A percentile compares a stretch with the other conserved stretches of the same genome.
These are phyloP conservation scores for Orientallactaga bullata DNA, from an alignment of 2,113 vertebrate genomes.

Conservation along the genomic window DNA sequence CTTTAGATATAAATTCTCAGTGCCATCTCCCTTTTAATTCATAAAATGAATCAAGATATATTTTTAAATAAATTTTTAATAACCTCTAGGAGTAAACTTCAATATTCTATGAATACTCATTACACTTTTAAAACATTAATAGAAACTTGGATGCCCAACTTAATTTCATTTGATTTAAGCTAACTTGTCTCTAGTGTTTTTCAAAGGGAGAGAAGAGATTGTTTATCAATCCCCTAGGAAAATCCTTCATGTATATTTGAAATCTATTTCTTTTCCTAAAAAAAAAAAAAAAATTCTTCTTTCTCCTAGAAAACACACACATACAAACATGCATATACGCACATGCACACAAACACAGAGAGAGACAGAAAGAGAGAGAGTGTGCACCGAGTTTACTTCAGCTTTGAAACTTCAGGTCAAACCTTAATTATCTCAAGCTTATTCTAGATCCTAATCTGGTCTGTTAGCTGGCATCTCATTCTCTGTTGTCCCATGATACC, in stretches of 20 bases:
- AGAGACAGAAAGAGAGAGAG: neutral
- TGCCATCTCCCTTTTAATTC: neutral
- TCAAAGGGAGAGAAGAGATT: neutral
- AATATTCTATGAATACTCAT: neutral
- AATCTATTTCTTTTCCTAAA: constrained; percentile 16
- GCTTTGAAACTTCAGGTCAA: constrained; percentile 11
- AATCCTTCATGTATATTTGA: neutral
- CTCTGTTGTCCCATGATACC: neutral
- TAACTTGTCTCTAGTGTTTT: neutral
- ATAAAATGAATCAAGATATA: neutral
- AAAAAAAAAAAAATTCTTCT: neutral
- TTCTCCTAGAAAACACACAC: neutral
- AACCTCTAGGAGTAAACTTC: neutral
- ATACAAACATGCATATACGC: neutral
- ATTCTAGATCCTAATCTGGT: neutral
- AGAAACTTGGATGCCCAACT: constrained; percentile 19
- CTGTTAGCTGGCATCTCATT: neutral
- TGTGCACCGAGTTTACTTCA: neutral
- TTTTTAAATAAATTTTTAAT: constrained; percentile 19
- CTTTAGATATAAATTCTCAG: neutral
- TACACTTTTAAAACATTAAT: neutral
- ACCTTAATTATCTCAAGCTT: neutral
- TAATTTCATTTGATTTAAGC: constrained; percentile 55
- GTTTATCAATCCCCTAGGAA: neutral
- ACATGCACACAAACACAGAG: neutral